Percentiles rank a stretch among this genome's conserved stretches.
Evolutionary conservation across 2,113 vertebrate species (phyloP).

Genomic region (Reinhardtius hippoglossoides): DNA sequence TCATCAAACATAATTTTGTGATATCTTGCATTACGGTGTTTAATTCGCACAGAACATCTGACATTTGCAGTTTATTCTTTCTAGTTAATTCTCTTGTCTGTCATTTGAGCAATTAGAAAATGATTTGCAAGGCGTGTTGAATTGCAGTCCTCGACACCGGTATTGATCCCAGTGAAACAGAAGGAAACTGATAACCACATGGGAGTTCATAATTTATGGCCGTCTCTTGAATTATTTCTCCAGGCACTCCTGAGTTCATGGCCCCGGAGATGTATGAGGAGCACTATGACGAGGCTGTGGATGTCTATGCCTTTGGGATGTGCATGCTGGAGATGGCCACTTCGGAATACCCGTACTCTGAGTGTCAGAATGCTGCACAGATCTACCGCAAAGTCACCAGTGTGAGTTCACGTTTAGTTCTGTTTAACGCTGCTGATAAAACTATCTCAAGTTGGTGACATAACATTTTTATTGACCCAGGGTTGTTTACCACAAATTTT

Average conservation of each 20-base stretch:
- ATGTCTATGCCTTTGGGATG: constrained; percentile 98
- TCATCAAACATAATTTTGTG: neutral
- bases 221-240: constrained; percentile 23
- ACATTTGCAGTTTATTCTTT: neutral
- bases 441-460: neutral
- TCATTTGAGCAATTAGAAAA: neutral
- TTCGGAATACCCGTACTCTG: constrained; percentile 98
- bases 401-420: constrained; percentile 83
- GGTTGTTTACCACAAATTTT: no score
- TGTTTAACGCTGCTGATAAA: neutral
- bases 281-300: constrained; percentile 95
- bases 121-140: neutral
- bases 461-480: neutral
- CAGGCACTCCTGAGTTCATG: constrained; percentile 99
- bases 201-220: constrained; percentile 2
- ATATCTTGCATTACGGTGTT: neutral
- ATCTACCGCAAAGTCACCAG: constrained; percentile 99
- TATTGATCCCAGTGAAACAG: constrained; percentile 7
- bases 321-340: constrained; percentile 99
- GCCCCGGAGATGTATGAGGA: constrained; percentile 99
- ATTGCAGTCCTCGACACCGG: constrained; percentile 4
- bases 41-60: neutral
- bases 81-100: neutral
- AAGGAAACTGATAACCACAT: constrained; percentile 1
- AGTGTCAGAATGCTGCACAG: constrained; percentile 99